Conservation (phyloP, 2,113 vertebrate genomes). For the Dipodomys merriami region DNA sequence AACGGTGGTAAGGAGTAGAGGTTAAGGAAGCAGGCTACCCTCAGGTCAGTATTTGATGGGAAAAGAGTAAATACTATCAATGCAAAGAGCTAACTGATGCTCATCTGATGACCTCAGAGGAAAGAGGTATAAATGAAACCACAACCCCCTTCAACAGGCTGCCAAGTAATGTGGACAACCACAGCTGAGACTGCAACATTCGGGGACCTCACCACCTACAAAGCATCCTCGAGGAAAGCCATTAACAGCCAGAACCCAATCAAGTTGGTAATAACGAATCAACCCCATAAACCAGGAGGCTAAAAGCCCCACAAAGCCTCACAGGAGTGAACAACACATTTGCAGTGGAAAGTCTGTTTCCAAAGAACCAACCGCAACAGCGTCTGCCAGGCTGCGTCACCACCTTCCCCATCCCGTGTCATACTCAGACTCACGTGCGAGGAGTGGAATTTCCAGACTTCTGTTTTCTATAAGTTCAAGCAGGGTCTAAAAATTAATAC, state of each 20-base stretch:
- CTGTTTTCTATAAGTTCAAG: slow-evolving; percentile 30
- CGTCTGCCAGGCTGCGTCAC: neutral
- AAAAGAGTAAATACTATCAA: neutral
- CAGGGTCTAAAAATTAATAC: neutral
- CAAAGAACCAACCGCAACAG: neutral
- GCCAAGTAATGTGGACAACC: neutral
- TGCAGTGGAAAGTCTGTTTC: neutral
- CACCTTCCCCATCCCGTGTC: neutral
- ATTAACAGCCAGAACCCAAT: neutral
- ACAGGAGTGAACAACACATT: neutral
- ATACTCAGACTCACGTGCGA: neutral
- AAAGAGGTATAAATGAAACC: neutral
- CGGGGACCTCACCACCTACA: neutral
- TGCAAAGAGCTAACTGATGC: neutral
- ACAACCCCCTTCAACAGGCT: no score
- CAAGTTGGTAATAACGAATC: neutral
- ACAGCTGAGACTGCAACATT: neutral
- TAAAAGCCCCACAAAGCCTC: neutral
- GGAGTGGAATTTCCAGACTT: slow-evolving; percentile 61
- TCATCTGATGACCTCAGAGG: neutral
- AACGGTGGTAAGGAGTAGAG: neutral
- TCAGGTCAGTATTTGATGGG: neutral
- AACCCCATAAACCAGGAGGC: neutral
- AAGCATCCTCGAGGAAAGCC: neutral
- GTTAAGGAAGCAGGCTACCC: neutral